Evolutionary conservation across 2,113 vertebrate species (phyloP), one percentile per base, ranked within the genome.

Genomic region (Chaetodon trifascialis): DNA sequence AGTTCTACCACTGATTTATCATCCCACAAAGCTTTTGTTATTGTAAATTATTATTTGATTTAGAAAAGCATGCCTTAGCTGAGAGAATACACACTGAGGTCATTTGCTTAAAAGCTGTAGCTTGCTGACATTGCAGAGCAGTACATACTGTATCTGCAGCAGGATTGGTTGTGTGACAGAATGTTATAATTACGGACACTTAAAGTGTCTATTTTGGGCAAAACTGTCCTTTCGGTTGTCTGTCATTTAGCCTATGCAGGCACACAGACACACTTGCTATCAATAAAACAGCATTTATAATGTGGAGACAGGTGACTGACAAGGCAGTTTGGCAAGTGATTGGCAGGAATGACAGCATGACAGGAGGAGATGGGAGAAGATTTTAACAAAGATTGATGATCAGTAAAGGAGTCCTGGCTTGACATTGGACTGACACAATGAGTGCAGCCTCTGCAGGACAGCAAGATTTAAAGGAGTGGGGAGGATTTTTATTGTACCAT

Each of bases 281-380:
- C 38, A 66, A 84, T 64, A 70, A 73, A 80, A 67, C 46, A 66
- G 42, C 42, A 54, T 71, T 78, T 54, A 11, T 64, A 44, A 74
- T 64, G 30, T 9, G 47, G 49, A 34, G 34, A 54, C 46, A 54
- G 40, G 49, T 25, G 21, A 47, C 19, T 58, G 77, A n/a, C 42
- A 15, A 73, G 59, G 69, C 76, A 40, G 76, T 47, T 56, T 80
- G 79, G 85, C 80, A 71, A 15, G n/a, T 85, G 79, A 87, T 44
- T 74, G 82, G 73, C 58, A 65, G 71, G 34, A 15, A 9, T 65
- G 54, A 80, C 72, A 64, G 74, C 4, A 2, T 25, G 58, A 69
- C 75, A 80, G 73, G 58, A 54, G 15, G 66, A 36, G 65, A 46
- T 17, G 55, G 55, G 47, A 62, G 15, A 64, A 73, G 12, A 55